Conservation (phyloP, 2,888 invertebrate genomes). For the Eristalinus aeneus region DNA sequence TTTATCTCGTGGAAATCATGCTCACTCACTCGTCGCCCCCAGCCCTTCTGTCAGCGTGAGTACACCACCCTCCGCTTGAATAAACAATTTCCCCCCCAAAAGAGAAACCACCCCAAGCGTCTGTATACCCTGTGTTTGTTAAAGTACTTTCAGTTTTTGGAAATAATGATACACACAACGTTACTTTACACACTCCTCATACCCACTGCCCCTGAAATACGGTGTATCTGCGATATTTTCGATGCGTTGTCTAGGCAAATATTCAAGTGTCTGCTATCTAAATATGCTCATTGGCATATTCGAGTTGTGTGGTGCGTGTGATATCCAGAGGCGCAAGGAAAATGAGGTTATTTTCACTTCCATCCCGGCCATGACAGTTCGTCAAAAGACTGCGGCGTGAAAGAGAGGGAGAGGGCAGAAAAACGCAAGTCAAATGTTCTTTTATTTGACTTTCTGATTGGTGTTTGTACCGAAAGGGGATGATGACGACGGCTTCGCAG, state of each 20-base stretch:
- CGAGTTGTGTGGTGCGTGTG: conserved; percentile 36
- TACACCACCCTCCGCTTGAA: conserved; percentile 59
- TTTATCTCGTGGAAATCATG: conserved; percentile 62
- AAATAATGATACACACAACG: conserved; percentile 43
- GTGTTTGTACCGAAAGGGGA: conserved; percentile 61
- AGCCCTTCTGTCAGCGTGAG: conserved; percentile 1
- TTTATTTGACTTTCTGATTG: conserved; percentile 72
- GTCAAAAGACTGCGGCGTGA: conserved; percentile 30
- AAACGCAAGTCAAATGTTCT: conserved; percentile 70
- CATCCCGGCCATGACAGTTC: conserved; percentile 52
- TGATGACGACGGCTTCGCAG: background rate
- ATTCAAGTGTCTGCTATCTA: conserved; percentile 53
- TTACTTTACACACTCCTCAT: background rate
- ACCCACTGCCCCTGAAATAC: conserved; percentile 3
- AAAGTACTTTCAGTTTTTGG: conserved; percentile 31
- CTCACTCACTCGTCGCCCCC: conserved; percentile 31
- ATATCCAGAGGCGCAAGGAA: conserved; percentile 46
- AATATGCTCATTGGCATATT: conserved; percentile 66
- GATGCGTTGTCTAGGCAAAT: conserved; percentile 47
- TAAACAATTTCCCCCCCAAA: conserved; percentile 57
- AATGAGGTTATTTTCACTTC: conserved; percentile 58
- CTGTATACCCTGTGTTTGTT: conserved; percentile 25
- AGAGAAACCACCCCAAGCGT: conserved; percentile 15
- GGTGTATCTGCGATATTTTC: conserved; percentile 53
- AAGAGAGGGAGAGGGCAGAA: conserved; percentile 25